Evolutionary conservation across 2,113 vertebrate genomes (phyloP).

Genomic region (Cygnus buccinator): DNA sequence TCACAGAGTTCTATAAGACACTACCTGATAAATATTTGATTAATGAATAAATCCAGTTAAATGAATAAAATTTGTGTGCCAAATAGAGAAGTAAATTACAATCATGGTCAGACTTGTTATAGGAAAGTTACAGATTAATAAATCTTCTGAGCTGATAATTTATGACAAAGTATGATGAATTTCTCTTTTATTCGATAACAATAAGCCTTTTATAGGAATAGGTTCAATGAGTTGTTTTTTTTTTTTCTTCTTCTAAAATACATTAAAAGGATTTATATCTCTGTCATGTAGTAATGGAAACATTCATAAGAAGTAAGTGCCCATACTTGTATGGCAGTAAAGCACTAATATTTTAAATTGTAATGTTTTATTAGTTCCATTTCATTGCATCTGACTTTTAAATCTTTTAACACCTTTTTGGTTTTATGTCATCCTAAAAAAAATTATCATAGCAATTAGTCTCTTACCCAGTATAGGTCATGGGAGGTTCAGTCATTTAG

Average conservation of each 20-base stretch:
- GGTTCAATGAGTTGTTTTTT: slow-evolving; percentile 41
- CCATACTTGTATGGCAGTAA: neutral
- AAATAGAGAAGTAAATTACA: slow-evolving; percentile 66
- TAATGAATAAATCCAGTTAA: slow-evolving; percentile 78
- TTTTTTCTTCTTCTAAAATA: slow-evolving; percentile 49
- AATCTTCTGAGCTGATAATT: slow-evolving; percentile 74
- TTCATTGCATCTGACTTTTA: neutral
- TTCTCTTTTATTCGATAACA: slow-evolving; percentile 53
- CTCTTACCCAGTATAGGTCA: neutral
- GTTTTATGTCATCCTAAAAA: neutral
- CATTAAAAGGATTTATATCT: slow-evolving; percentile 54
- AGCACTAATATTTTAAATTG: neutral
- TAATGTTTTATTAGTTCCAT: neutral
- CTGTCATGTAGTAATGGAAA: slow-evolving; percentile 18
- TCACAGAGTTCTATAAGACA: slow-evolving; percentile 49
- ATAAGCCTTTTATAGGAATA: slow-evolving; percentile 63
- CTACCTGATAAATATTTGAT: slow-evolving; percentile 73
- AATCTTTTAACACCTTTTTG: neutral
- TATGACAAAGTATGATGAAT: slow-evolving; percentile 59
- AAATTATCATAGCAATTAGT: neutral
- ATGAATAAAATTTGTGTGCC: slow-evolving; percentile 64
- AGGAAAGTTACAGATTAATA: slow-evolving; percentile 65
- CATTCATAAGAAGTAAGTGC: neutral
- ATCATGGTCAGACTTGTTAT: slow-evolving; percentile 67
- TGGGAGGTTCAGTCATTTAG: neutral